Percentiles rank a stretch among this genome's conserved stretches.
Evolutionary conservation across 2,888 invertebrate species (phyloP).

Genomic region (Himalopsyche anomala): DNA sequence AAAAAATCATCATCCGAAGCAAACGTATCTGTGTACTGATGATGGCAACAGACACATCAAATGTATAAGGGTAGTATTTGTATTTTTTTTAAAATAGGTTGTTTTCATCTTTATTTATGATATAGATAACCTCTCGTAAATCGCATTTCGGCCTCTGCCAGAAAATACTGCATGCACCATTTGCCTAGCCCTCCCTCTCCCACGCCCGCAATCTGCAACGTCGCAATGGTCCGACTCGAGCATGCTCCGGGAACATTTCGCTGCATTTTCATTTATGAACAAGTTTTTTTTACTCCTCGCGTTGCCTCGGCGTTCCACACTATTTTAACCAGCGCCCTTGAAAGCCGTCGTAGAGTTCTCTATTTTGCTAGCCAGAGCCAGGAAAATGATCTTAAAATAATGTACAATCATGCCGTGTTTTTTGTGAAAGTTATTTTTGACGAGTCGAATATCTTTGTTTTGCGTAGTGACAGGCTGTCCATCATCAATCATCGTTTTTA

Average conservation of each 20-base stretch:
- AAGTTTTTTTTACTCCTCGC: not conserved
- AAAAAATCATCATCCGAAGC: too few species aligned
- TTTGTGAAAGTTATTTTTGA: not conserved
- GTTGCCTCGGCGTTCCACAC: not conserved
- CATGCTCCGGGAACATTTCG: not conserved
- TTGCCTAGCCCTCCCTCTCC: not conserved
- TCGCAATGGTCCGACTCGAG: not conserved
- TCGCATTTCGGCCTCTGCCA: not conserved
- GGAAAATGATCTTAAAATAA: not conserved
- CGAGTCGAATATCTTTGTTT: not conserved
- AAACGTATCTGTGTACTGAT: too few species aligned
- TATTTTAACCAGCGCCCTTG: not conserved
- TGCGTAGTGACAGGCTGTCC: not conserved
- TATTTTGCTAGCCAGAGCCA: not conserved
- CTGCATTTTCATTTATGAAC: constrained; percentile 15
- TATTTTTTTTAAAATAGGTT: too few species aligned
- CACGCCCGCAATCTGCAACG: constrained; percentile 1
- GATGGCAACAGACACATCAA: too few species aligned
- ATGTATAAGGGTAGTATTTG: too few species aligned
- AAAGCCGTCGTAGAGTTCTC: not conserved
- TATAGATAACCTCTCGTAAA: not conserved
- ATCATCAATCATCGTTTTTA: not conserved
- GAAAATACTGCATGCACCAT: constrained; percentile 34
- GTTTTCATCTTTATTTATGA: not conserved
- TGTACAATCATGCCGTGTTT: not conserved